Evolutionary conservation across 2,113 vertebrate species (phyloP).

Genomic region (Tragulus kanchil): DNA sequence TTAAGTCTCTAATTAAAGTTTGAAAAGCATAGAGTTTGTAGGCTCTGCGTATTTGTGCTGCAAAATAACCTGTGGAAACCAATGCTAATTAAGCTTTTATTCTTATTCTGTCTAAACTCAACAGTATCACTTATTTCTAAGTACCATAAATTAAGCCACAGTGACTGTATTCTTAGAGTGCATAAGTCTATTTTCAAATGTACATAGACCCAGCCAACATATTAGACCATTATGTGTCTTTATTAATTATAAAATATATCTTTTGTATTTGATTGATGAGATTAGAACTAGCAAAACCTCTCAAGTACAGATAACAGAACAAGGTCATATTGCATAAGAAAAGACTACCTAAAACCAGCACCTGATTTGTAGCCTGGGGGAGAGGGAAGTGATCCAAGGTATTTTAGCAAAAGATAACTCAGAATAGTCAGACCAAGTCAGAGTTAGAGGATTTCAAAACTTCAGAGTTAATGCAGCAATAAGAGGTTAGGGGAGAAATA

Average conservation of each 20-base stretch:
- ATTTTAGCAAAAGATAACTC: conserved; percentile 4
- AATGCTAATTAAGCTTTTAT: neutral
- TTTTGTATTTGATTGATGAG: neutral
- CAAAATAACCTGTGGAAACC: neutral
- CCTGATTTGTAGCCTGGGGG: neutral
- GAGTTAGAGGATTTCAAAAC: neutral
- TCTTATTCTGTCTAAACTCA: neutral
- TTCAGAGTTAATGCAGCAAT: neutral
- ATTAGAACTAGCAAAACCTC: neutral
- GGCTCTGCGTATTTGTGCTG: neutral
- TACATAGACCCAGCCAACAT: neutral
- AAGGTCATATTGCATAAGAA: neutral
- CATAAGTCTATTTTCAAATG: neutral
- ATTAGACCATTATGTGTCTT: neutral
- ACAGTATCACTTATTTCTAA: neutral
- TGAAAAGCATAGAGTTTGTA: neutral
- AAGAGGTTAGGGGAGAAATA: neutral
- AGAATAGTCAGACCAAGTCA: neutral
- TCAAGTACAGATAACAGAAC: neutral
- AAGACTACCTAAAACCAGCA: neutral
- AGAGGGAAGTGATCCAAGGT: neutral
- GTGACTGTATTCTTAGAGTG: neutral
- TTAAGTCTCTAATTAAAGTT: neutral
- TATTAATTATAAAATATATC: neutral
- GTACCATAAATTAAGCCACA: neutral